Base-by-base conservation (phyloP, 2,888 invertebrate species). In the Notocelia uddmanniana region DNA sequence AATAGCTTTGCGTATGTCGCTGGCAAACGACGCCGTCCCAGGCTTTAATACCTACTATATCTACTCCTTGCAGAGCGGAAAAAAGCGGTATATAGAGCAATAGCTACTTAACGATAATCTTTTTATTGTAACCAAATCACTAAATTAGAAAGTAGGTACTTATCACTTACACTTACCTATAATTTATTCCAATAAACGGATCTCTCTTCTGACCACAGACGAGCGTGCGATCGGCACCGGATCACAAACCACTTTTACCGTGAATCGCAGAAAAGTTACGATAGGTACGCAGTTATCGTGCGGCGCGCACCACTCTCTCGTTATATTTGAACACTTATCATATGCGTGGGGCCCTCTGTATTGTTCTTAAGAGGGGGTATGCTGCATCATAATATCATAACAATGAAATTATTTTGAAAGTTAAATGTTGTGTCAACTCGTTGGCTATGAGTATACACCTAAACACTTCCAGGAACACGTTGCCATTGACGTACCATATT, bases 281-380 rank as follows among this genome's bases (percentile, higher is more conserved):
- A 62, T 50, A 50, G 55, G 67, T 57, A 60, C 60, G 60, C 48
- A 60, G 68, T 37, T 68, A 62, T 62, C 72, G 72, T 68, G 72
- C 55, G 68, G 23, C 45, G 48, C 60, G 60, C 67, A 62, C 60
- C 72, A 72, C 72, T 72, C 72, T 68, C 72, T 72, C 62, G 68
- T 72, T 62, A 72, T 72, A 72, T 72, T 68, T 68, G 67, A 72
- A 68, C 48, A 62, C 67, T 62, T 68, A 68, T 72, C 66, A 72
- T 62, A 68, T 45, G 67, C 72, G 66, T 67, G 59, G 67, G 68
- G 72, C 67, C 52, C 57, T 45, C 55, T 66, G 71, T 55, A 68
- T 68, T 72, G 45, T 60, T 60, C 54, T 60, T 60, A 54, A 34
- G 72, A 62, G 72, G 72, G 72, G 68, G 48, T 63, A 64, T 34